phyloP scores from a whole-genome alignment of 2,113 vertebrate genomes.

The Balaenoptera acutorostrata region DNA sequence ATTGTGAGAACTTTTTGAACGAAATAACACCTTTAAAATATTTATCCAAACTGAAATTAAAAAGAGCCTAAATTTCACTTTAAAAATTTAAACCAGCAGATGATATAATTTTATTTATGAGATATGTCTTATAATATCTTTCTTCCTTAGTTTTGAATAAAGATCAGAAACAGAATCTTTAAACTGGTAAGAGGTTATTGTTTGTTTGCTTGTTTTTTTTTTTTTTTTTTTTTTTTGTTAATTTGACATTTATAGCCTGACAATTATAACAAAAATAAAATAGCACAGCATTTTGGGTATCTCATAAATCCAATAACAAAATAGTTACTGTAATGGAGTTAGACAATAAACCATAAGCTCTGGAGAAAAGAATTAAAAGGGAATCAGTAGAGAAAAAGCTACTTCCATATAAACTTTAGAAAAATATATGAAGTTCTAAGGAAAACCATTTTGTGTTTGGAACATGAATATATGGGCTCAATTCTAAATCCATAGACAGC shows the following conservation, averaged over 20 bases:
- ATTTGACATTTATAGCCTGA: background rate
- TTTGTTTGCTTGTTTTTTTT: background rate
- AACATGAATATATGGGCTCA: background rate
- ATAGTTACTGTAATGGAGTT: background rate
- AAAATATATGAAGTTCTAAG: background rate
- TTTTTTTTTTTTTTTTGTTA: background rate
- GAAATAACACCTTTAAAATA: background rate
- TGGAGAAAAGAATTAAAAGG: background rate
- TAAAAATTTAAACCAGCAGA: background rate
- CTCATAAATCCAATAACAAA: background rate
- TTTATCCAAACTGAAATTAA: background rate
- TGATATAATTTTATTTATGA: background rate
- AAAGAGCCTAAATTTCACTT: background rate
- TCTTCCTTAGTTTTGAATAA: background rate
- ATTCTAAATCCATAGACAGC: background rate
- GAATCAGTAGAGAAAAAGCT: background rate
- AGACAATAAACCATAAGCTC: background rate
- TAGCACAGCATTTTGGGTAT: background rate
- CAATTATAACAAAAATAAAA: conserved; percentile 10
- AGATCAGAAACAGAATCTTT: background rate
- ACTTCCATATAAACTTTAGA: background rate
- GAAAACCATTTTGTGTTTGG: background rate
- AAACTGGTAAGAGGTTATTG: background rate
- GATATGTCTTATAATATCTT: background rate
- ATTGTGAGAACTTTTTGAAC: background rate